phyloP scores from a whole-genome alignment of 2,797 vertebrate genomes.

The Philypnodon macrostomus region DNA sequence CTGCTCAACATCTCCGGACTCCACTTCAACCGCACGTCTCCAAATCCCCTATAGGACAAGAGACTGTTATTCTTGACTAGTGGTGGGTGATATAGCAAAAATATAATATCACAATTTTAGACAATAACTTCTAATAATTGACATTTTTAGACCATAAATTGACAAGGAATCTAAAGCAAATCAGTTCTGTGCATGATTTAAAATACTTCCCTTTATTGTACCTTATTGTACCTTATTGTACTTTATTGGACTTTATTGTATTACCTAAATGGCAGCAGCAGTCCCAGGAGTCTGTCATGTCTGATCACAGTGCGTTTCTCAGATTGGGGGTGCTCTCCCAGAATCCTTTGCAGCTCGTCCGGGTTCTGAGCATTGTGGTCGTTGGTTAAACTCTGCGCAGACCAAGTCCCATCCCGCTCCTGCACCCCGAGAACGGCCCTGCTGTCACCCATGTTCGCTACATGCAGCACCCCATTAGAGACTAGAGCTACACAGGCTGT shows the following conservation, averaged over 20 bases:
- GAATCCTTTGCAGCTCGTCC: slow-evolving; percentile 59
- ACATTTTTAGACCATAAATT: no score
- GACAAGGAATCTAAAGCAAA: no score
- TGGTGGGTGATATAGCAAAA: no score
- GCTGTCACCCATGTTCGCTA: slow-evolving; percentile 72
- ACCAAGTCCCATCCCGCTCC: slow-evolving; percentile 53
- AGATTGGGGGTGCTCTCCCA: slow-evolving; percentile 52
- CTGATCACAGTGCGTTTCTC: slow-evolving; percentile 61
- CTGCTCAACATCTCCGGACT: slow-evolving; percentile 55
- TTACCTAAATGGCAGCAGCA: slow-evolving; percentile 66
- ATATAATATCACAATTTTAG: no score
- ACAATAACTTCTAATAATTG: no score
- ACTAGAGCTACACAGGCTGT: slow-evolving; percentile 65
- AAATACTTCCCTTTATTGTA: no score
- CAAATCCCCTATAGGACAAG: slow-evolving; percentile 44
- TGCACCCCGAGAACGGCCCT: slow-evolving; percentile 67
- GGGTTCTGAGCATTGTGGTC: slow-evolving; percentile 72
- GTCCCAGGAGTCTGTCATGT: slow-evolving; percentile 67
- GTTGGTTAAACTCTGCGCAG: slow-evolving; percentile 52
- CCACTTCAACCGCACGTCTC: slow-evolving; percentile 71
- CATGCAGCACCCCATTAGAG: slow-evolving; percentile 50
- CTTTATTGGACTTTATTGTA: no score
- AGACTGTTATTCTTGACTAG: no score
- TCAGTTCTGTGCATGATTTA: no score
- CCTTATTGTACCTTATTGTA: no score